These are phyloP conservation scores for Taeniopygia guttata DNA, from an alignment of 2,797 vertebrate species.

Conservation along the genomic window DNA sequence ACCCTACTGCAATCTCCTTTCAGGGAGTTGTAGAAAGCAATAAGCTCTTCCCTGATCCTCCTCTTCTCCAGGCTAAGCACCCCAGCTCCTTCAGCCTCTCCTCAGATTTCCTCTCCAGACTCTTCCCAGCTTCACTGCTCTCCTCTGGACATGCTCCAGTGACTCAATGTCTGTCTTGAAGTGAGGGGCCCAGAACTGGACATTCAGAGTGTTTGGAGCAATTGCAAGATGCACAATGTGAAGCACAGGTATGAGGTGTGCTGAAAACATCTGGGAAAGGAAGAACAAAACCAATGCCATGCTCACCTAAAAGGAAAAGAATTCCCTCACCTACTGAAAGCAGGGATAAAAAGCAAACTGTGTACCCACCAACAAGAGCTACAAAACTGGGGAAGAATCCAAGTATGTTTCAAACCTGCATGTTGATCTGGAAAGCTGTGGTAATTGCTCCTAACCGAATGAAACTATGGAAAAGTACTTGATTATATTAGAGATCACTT, in stretches of 20 bases:
- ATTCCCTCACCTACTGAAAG: neutral
- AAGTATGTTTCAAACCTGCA: accelerated
- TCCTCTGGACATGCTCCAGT: neutral
- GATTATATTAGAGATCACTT: neutral
- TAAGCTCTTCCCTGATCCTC: neutral
- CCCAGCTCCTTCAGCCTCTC: neutral
- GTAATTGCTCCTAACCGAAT: neutral
- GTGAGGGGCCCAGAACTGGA: neutral
- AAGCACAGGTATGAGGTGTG: accelerated
- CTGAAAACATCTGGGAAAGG: neutral
- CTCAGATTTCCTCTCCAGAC: neutral
- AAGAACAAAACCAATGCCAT: neutral
- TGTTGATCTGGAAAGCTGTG: neutral
- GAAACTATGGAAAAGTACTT: neutral
- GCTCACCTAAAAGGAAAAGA: neutral
- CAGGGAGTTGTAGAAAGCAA: too few relatives aligned
- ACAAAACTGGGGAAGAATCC: neutral
- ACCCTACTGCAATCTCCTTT: neutral
- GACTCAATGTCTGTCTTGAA: neutral
- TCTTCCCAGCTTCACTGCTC: neutral
- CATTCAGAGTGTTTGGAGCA: neutral
- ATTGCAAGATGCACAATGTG: neutral
- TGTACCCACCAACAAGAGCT: neutral
- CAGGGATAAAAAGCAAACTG: neutral
- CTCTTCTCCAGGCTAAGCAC: neutral